These are phyloP conservation scores for Accipiter cooperii DNA, from an alignment of 2,113 vertebrate genomes.

Conservation along the genomic window DNA sequence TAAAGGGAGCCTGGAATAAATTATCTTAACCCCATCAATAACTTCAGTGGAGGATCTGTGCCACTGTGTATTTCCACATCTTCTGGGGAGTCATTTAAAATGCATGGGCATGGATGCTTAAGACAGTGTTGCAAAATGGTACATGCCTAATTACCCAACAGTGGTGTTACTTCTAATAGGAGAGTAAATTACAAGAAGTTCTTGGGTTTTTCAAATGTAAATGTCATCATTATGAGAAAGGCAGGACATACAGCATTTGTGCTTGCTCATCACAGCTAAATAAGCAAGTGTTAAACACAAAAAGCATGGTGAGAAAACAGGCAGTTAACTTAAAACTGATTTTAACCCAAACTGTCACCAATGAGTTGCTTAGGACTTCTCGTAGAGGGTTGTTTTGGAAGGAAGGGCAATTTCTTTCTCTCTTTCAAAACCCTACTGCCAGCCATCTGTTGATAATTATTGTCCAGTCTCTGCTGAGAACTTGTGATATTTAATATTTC, in stretches of 20 bases:
- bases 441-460: conserved; percentile 96
- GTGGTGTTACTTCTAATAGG: not conserved
- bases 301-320: conserved; percentile 50
- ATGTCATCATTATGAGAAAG: not conserved
- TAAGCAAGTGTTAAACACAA: not conserved
- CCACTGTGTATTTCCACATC: not conserved
- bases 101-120: conserved; percentile 52
- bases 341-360: conserved; percentile 51
- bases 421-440: conserved; percentile 63
- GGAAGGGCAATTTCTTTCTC: conserved; percentile 28
- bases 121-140: not conserved
- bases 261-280: not conserved
- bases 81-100: conserved; percentile 25
- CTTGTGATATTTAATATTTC: conserved; percentile 99
- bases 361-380: conserved; percentile 25
- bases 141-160: not conserved
- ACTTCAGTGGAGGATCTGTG: not conserved
- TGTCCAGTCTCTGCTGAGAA: conserved; percentile 87
- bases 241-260: not conserved
- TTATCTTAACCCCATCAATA: not conserved
- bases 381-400: not conserved
- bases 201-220: not conserved
- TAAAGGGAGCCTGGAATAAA: not conserved
- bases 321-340: conserved; percentile 58
- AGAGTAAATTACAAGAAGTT: not conserved